phyloP scores from a whole-genome alignment of 2,797 vertebrate genomes.

The Anomalospiza imberbis region DNA sequence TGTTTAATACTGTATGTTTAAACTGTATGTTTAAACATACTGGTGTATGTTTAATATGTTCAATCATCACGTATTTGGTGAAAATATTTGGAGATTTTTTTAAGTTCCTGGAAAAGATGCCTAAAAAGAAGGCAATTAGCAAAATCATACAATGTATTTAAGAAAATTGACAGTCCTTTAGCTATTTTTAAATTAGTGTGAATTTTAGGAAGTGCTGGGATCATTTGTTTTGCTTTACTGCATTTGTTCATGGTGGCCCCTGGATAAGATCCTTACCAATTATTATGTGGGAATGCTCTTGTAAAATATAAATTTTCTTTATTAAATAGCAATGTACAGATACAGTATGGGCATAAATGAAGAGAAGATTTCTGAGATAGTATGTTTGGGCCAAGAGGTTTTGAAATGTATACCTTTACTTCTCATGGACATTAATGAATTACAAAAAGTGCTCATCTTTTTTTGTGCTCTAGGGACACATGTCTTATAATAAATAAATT shows the following conservation, averaged over 20 bases:
- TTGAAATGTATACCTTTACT: neutral
- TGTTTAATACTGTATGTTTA: neutral
- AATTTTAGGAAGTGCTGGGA: neutral
- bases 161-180: neutral
- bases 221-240: neutral
- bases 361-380: neutral
- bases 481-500: slow-evolving; percentile 26
- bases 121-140: neutral
- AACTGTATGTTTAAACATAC: neutral
- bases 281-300: neutral
- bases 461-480: slow-evolving; percentile 31
- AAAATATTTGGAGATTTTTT: neutral
- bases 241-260: neutral
- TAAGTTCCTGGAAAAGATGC: neutral
- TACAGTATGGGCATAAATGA: neutral
- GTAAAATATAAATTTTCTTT: neutral
- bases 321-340: neutral
- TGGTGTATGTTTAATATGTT: neutral
- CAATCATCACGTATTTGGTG: neutral
- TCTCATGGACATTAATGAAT: neutral
- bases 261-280: neutral
- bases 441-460: neutral
- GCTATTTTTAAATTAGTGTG: neutral
- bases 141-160: neutral
- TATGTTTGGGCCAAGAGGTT: neutral